Base-by-base conservation (phyloP, 2,113 vertebrate species). In the Mus pahari region DNA sequence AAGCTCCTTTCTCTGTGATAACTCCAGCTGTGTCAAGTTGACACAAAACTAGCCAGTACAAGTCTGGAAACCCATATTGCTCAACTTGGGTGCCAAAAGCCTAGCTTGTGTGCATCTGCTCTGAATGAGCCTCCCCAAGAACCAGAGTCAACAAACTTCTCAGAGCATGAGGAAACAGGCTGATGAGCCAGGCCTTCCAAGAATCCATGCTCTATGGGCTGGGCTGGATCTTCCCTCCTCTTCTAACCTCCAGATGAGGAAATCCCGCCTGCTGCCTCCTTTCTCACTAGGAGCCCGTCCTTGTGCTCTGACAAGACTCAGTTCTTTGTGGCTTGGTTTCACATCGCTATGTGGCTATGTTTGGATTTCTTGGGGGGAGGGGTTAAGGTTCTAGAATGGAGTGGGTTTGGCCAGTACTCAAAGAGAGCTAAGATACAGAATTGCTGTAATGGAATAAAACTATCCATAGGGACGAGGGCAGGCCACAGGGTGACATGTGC, bases 131-230 rank as follows among this genome's bases (percentile, higher is more conserved):
- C 94, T 95, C 94, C 84, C 90, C 4, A 58, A 71, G 0, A 2
- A 71, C 66, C 87, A 31, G 39, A 92, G 93, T 7, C 50, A n/a
- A 50, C 0, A 0, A 9, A 31, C 22, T 92, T 97, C 13, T 62
- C 68, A 86, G 60, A 92, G 64, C 66, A 77, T 3, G 0, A 50
- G 70, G 86, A 31, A 13, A 83, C 39, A 6, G 45, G 48, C 79
- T 87, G 75, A 94, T 53, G 91, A 68, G 20, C 28, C 92, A 90
- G 64, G 17, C 71, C 79, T 91, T 91, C 74, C 91, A 89, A 70
- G 77, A 95, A 96, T 89, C 97, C 87, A 78, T 28, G 42, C 33
- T 74, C 75, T 66, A 58, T 58, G 42, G 5, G 12, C 73, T 60
- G 6, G 1, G n/a, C 55, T 19, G 12, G 26, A 17, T 60, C 53